A percentile compares a stretch with the other conserved stretches of the same genome.
phyloP scores from a whole-genome alignment of 2,797 vertebrate genomes.

The Gambusia yucatana region DNA sequence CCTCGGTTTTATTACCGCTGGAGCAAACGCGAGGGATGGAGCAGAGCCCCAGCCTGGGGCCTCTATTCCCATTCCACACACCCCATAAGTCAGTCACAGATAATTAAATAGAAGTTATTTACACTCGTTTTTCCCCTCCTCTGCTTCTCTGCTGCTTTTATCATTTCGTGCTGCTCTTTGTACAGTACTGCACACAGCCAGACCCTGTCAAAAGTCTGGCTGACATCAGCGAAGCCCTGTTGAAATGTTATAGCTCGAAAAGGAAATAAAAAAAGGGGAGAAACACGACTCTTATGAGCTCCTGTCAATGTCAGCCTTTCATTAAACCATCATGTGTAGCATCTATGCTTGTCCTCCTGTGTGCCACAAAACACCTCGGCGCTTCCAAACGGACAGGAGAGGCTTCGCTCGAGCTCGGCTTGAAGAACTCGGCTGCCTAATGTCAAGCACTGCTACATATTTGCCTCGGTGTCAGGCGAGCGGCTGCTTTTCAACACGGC shows the following conservation, averaged over 20 bases:
- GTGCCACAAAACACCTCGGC: conserved; percentile 55
- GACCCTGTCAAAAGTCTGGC: conserved; percentile 68
- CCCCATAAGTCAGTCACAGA: conserved; percentile 88
- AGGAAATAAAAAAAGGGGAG: neutral
- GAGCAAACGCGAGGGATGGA: conserved; percentile 77
- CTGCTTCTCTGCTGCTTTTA: conserved; percentile 75
- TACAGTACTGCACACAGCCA: conserved; percentile 64
- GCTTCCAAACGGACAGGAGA: conserved; percentile 68
- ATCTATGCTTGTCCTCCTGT: conserved; percentile 60
- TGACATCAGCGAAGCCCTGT: conserved; percentile 60
- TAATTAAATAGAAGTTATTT: conserved; percentile 88
- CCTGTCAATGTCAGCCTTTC: conserved; percentile 73
- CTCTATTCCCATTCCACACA: conserved; percentile 83
- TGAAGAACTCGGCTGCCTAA: conserved; percentile 66
- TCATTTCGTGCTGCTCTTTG: conserved; percentile 75
- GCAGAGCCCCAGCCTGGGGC: conserved; percentile 78
- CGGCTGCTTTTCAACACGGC: conserved; percentile 69
- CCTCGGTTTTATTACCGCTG: conserved; percentile 81
- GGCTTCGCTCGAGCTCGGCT: conserved; percentile 60
- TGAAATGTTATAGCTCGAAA: conserved; percentile 56
- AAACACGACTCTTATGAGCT: conserved; percentile 64
- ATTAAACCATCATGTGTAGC: conserved; percentile 71
- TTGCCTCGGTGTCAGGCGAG: conserved; percentile 69
- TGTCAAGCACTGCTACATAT: conserved; percentile 67
- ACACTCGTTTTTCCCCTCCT: conserved; percentile 78